phyloP scores from a whole-genome alignment of 2,888 invertebrate genomes.

The Alsophila aescularia region DNA sequence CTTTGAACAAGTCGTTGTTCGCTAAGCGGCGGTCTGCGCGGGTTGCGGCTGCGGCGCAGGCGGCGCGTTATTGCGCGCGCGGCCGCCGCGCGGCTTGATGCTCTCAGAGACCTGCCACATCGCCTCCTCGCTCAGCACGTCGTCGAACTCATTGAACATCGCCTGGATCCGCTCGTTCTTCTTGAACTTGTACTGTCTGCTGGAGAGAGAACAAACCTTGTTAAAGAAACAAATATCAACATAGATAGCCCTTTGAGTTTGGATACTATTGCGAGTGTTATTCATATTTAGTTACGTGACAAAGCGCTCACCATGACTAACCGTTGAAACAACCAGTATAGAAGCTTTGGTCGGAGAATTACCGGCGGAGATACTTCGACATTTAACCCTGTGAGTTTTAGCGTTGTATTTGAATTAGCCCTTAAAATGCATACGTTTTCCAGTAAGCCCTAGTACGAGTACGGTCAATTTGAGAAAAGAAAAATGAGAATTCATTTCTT shows the following conservation, averaged over 20 bases:
- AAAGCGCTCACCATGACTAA: no score
- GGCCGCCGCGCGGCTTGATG: slow-evolving; percentile 94
- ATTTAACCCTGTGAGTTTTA: no score
- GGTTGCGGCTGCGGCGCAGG: slow-evolving; percentile 44
- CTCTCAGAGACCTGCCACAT: slow-evolving; percentile 99
- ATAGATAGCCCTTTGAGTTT: neutral
- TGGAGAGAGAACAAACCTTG: slow-evolving; percentile 31
- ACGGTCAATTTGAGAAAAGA: no score
- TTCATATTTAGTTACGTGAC: no score
- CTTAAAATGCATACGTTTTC: no score
- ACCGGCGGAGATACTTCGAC: no score
- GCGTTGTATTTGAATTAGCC: no score
- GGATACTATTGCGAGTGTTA: no score
- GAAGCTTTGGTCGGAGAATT: no score
- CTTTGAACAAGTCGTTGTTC: neutral
- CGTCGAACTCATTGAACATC: slow-evolving; percentile 98
- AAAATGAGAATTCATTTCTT: no score
- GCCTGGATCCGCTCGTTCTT: slow-evolving; percentile 96
- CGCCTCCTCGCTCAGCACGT: slow-evolving; percentile 97
- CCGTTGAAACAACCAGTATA: no score
- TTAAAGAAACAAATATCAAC: neutral
- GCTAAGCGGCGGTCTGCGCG: slow-evolving; percentile 52
- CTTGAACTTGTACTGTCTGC: slow-evolving; percentile 95
- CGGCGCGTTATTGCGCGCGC: slow-evolving; percentile 66
- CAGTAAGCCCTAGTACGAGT: no score